A percentile compares a stretch with the other conserved stretches of the same genome.
phyloP scores from a whole-genome alignment of 2,888 invertebrate genomes.

The Mythimna loreyi region DNA sequence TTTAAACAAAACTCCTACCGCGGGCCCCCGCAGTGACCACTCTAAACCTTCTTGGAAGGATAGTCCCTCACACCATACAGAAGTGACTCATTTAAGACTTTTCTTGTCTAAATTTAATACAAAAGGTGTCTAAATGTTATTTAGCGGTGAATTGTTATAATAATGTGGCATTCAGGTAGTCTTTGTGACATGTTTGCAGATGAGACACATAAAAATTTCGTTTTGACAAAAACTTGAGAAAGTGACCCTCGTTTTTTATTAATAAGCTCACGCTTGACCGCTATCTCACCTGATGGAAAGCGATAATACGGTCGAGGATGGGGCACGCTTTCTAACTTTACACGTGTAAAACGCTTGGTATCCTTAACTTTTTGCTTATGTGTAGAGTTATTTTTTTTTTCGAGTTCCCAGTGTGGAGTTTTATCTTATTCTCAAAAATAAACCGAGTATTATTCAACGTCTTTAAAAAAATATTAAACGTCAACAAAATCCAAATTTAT shows the following conservation, averaged over 20 bases:
- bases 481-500: constrained; percentile 55
- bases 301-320: too few species aligned
- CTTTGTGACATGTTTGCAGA: constrained; percentile 12
- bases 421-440: neutral
- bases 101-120: constrained; percentile 59
- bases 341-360: neutral
- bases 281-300: too few species aligned
- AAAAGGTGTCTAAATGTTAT: constrained; percentile 53
- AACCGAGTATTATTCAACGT: neutral
- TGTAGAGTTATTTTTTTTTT: neutral
- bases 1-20: constrained; percentile 69
- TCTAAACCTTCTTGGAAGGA: constrained; percentile 78
- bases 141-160: constrained; percentile 54
- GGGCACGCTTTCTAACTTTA: too few species aligned
- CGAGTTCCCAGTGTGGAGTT: neutral
- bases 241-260: neutral
- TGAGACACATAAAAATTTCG: neutral
- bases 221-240: neutral
- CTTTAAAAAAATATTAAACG: constrained; percentile 40
- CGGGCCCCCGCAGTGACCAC: constrained; percentile 77
- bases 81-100: constrained; percentile 68
- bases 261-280: too few species aligned
- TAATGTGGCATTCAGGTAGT: constrained; percentile 59
- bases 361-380: neutral
- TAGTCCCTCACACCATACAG: constrained; percentile 56